Base-by-base conservation (phyloP, 2,113 vertebrate species). In the Scatophagus argus region DNA sequence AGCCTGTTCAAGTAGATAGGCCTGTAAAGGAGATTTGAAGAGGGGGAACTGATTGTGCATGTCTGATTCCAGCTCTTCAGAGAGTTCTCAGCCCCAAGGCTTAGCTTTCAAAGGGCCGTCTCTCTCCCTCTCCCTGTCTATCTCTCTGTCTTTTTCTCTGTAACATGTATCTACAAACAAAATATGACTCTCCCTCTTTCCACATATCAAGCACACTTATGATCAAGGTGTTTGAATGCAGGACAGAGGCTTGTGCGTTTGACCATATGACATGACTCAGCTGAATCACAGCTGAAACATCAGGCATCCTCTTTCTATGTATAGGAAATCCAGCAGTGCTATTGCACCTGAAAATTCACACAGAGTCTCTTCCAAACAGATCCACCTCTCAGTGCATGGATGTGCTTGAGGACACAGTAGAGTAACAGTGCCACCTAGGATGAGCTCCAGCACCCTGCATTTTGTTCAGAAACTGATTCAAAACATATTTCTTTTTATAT, bases 1-100 rank as follows among this genome's bases (percentile, higher is more conserved):
- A 91, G 91, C 87, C 93, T 94, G 93, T 90, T 94, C 89, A 91
- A 93, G 93, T 90, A 94, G 93, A 94, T 94, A 94, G 93, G 93
- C 93, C 91, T 90, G 90, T 62, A 91, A 94, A 94, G 88, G 90
- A 94, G 94, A 95, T 94, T 93, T 93, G 92, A 93, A 94, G 88
- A 93, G 92, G 91, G 92, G 92, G 90, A 93, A 93, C 92, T 95
- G 94, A 93, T 94, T 93, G 93, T 94, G 93, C 91, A 92, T 92
- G 93, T 94, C 92, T 95, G 93, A 94, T 94, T 94, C 90, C 90
- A 91, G 91, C 84, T 92, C 90, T 94, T 93, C 92, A 91, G 90
- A 91, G 89, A 92, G 90, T 93, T 91, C 90, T 91, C 93, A 92
- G 89, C 93, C 89, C 80, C 80, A 74, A 88, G 93, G 93, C 93